Evolutionary conservation across 2,113 vertebrate genomes (phyloP).

Genomic region (Daboia siamensis): DNA sequence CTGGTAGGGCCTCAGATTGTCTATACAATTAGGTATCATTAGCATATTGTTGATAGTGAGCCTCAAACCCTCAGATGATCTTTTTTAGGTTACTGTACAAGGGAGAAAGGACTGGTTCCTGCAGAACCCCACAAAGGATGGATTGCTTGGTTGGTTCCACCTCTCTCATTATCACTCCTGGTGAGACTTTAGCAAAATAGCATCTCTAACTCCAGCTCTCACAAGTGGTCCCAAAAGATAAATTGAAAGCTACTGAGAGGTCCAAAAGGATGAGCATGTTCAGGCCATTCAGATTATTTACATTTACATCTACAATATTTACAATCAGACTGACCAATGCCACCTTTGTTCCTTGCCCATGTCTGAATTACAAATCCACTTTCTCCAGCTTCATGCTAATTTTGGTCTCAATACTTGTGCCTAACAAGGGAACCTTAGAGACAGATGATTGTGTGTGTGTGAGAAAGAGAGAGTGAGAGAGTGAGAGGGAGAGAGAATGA

Average conservation of each 20-base stretch:
- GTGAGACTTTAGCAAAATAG: neutral
- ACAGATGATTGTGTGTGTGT: no score
- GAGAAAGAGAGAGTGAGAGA: no score
- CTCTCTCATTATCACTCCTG: neutral
- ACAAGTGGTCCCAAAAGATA: neutral
- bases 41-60: neutral
- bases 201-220: neutral
- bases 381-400: neutral
- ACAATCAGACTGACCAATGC: neutral
- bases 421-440: no score
- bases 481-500: no score
- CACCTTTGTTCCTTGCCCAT: neutral
- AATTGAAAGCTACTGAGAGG: neutral
- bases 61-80: neutral
- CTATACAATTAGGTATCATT: neutral
- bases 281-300: neutral
- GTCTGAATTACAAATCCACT: neutral
- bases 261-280: neutral
- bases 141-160: neutral
- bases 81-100: neutral
- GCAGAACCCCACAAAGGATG: neutral
- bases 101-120: neutral
- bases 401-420: no score
- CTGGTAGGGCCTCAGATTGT: neutral
- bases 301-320: neutral